phyloP scores from a whole-genome alignment of 2,113 vertebrate genomes.

The Calidris pygmaea region DNA sequence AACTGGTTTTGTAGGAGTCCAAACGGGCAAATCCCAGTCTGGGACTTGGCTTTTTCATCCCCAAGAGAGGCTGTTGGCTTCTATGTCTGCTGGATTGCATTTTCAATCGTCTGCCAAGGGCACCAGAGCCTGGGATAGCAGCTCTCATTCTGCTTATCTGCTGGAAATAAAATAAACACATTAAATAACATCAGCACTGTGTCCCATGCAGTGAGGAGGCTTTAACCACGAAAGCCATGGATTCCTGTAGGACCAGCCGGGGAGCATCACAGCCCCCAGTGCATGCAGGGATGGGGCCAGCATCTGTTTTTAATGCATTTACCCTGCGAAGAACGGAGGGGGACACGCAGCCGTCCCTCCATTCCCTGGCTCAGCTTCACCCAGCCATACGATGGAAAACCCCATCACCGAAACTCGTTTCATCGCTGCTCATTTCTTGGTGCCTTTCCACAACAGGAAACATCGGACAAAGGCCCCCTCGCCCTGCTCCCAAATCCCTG shows the following conservation, averaged over 20 bases:
- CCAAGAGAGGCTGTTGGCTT: neutral
- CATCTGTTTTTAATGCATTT: neutral
- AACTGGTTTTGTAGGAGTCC: neutral
- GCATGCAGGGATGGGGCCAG: neutral
- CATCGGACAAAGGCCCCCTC: neutral
- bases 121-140: slow-evolving; percentile 28
- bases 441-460: slow-evolving; percentile 25
- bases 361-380: neutral
- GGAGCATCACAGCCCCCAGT: neutral
- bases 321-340: neutral
- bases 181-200: neutral
- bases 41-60: neutral
- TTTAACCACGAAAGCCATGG: neutral
- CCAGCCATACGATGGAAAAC: neutral
- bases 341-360: neutral
- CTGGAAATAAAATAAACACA: slow-evolving; percentile 18
- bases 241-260: neutral
- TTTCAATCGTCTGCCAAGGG: neutral
- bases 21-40: neutral
- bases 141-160: slow-evolving; percentile 20
- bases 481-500: slow-evolving; percentile 11
- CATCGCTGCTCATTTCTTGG: neutral
- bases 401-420: neutral
- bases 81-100: neutral
- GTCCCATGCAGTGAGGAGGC: neutral